These are phyloP conservation scores for Ochropleura plecta DNA, from an alignment of 2,888 invertebrate genomes.

Conservation along the genomic window DNA sequence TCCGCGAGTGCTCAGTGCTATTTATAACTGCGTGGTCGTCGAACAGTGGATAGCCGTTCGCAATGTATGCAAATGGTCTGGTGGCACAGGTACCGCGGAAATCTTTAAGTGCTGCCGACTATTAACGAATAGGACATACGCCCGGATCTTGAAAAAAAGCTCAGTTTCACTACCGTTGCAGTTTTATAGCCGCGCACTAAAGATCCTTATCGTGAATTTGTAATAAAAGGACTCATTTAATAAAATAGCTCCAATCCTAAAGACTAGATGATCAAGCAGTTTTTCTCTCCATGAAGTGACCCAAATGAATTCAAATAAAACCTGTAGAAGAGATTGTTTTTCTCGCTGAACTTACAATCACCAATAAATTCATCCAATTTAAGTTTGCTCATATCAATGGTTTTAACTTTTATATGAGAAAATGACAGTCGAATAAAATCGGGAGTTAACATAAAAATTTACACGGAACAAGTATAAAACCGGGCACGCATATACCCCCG, in stretches of 20 bases:
- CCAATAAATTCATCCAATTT: conserved; percentile 73
- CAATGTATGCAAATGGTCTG: conserved; percentile 78
- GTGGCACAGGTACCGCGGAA: conserved; percentile 68
- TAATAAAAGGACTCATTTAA: conserved; percentile 34
- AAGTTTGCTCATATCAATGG: conserved; percentile 72
- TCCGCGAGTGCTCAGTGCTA: conserved; percentile 66
- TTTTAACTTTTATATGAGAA: conserved; percentile 75
- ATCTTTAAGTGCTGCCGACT: conserved; percentile 70
- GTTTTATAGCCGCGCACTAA: conserved; percentile 42
- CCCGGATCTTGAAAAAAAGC: conserved; percentile 57
- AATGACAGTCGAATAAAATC: conserved; percentile 76
- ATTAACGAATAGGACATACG: conserved; percentile 65
- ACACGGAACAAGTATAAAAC: conserved; percentile 79
- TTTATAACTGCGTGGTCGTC: conserved; percentile 65
- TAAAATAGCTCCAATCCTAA: conserved; percentile 39
- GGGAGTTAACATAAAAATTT: conserved; percentile 78
- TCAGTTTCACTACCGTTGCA: conserved; percentile 46
- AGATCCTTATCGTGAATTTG: conserved; percentile 56
- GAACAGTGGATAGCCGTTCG: conserved; percentile 57
- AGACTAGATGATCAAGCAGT: background rate
- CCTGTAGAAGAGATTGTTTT: conserved; percentile 61
- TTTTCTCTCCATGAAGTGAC: conserved; percentile 11
- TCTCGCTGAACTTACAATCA: conserved; percentile 64
- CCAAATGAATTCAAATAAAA: conserved; percentile 33
- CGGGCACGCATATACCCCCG: conserved; percentile 69